Evolutionary conservation across 2,888 invertebrate species (phyloP).

Genomic region (Seira sanloemensis): DNA sequence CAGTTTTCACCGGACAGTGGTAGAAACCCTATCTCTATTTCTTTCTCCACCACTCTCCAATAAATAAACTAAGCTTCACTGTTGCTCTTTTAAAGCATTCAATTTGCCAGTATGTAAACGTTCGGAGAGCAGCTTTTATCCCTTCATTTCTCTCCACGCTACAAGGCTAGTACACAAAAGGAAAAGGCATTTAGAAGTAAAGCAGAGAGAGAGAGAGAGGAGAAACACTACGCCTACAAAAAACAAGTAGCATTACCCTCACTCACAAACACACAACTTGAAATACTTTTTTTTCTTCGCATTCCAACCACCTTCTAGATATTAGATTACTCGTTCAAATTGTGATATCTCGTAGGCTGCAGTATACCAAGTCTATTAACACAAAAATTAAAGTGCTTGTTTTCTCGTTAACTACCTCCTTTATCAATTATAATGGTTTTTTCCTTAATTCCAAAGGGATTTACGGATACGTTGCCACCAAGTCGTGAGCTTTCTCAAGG

Average conservation of each 20-base stretch:
- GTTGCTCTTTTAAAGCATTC: neutral
- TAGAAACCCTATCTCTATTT: slow-evolving; percentile 48
- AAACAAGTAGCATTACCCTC: slow-evolving; percentile 40
- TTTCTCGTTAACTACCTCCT: neutral
- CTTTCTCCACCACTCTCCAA: slow-evolving; percentile 46
- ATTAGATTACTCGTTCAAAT: neutral
- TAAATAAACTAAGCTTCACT: slow-evolving; percentile 6
- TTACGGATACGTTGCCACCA: neutral
- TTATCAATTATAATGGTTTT: neutral
- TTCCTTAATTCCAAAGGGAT: neutral
- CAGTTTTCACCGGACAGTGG: slow-evolving; percentile 66
- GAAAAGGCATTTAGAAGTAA: slow-evolving; percentile 15
- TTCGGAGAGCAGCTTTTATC: neutral
- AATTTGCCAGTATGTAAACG: neutral
- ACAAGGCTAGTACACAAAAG: neutral
- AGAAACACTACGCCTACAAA: slow-evolving; percentile 1
- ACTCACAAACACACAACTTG: too few species aligned
- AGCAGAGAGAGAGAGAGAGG: slow-evolving; percentile 10
- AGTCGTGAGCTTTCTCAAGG: neutral
- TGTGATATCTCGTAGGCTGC: neutral
- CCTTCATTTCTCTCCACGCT: neutral
- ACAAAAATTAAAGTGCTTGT: slow-evolving; percentile 1
- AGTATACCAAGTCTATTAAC: neutral
- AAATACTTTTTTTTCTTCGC: too few species aligned
- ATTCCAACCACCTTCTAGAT: too few species aligned